Evolutionary conservation across 2,888 invertebrate genomes (phyloP).

Genomic region (Drosophila fungiperda): DNA sequence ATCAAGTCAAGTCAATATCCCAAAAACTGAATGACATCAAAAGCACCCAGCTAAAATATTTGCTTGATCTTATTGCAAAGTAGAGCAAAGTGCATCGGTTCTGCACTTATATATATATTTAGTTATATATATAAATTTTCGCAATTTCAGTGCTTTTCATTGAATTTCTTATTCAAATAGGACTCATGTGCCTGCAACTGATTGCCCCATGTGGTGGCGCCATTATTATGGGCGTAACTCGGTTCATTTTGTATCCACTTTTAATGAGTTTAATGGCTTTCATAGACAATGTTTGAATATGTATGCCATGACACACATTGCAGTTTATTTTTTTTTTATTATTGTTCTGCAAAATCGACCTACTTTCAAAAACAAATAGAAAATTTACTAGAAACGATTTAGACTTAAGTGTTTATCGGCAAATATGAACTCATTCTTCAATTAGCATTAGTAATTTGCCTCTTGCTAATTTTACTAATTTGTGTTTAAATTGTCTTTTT

Average conservation of each 20-base stretch:
- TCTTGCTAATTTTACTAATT: background rate
- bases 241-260: constrained; percentile 9
- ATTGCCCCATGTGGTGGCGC: constrained; percentile 23
- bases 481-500: background rate
- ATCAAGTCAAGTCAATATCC: background rate
- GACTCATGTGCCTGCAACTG: constrained; percentile 37
- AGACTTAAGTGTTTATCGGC: background rate
- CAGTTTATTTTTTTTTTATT: background rate
- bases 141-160: constrained; percentile 22
- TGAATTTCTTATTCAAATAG: constrained; percentile 21
- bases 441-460: background rate
- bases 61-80: background rate
- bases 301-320: background rate
- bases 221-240: background rate
- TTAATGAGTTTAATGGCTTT: constrained; percentile 39
- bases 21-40: background rate
- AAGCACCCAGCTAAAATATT: background rate
- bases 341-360: background rate
- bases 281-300: constrained; percentile 5
- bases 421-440: background rate
- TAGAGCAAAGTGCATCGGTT: background rate
- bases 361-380: background rate
- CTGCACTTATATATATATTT: background rate
- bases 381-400: background rate
- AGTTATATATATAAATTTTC: constrained; percentile 15